Base-by-base conservation (phyloP, 1,140 invertebrate genomes). In the Tetramorium alpestre region DNA sequence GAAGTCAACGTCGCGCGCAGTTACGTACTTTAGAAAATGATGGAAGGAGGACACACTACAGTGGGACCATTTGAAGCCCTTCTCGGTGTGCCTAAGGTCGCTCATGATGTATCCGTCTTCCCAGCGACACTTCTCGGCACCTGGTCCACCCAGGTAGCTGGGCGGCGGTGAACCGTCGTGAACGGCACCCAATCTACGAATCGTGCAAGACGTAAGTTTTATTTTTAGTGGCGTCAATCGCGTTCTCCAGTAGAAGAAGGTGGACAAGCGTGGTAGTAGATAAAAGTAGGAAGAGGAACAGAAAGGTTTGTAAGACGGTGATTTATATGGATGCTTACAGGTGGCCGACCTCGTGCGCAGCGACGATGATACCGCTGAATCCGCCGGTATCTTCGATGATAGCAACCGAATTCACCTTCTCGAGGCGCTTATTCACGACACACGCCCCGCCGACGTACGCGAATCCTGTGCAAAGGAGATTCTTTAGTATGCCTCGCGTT, bases 101-200 rank as follows among this genome's bases (percentile, higher is more conserved):
- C 98, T 98, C 98, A 99, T 99, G 91, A 99, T 99, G 95, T 98
- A 99, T 60, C 98, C 98, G 94, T 99, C 98, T 94, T 99, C 98
- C 98, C 98, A 99, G 91, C 98, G 97, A 93, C 98, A 99, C 91
- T 98, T 98, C 93, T 98, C 98, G 54, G 98, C 98, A n/a, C 98
- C 98, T 1, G 98, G 98, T 77, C 98, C 98, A 76, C 98, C 98
- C 6, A 99, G 96, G 91, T 99, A 99, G 72, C 98, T 98, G 2
- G 98, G 98, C 64, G 98, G 98, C 22, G 98, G 98, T 86, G 98
- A 99, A 64, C 98, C 98, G 93, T 99, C 98, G 94, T 99, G 98
- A 7, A 99, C 98, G 89, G 98, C 98, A 76, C 98, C 98, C 93
- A 99, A 95, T 95, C 98, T 99, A 11, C 54, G 7, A 78, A 33